Evolutionary conservation across 2,113 vertebrate genomes (phyloP).

Genomic region (Corythornis vintsioides): DNA sequence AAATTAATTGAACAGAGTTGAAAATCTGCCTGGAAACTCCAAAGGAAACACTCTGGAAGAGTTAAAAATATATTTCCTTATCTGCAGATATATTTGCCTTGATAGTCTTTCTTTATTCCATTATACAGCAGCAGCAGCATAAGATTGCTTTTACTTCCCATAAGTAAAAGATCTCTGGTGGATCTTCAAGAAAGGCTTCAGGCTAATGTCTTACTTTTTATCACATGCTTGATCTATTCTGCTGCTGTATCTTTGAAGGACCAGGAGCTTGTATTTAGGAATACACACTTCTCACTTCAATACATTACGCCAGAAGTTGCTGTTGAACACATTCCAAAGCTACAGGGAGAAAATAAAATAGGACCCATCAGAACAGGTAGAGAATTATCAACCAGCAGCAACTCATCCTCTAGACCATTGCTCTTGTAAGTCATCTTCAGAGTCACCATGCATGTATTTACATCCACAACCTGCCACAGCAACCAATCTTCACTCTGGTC

Average conservation of each 20-base stretch:
- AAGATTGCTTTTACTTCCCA: constrained; percentile 22
- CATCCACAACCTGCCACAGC: not conserved
- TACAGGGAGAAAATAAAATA: not conserved
- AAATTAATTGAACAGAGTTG: constrained; percentile 1
- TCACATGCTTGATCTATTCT: constrained; percentile 46
- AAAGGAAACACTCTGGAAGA: not conserved
- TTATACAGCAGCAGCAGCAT: not conserved
- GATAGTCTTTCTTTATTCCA: constrained; percentile 31
- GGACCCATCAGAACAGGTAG: not conserved
- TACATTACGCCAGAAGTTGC: not conserved
- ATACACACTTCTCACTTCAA: not conserved
- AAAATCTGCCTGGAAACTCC: constrained; percentile 9
- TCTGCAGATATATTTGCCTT: constrained; percentile 5
- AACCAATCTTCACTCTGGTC: not conserved
- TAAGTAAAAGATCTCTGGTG: not conserved
- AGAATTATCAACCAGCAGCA: not conserved
- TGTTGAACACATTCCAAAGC: not conserved
- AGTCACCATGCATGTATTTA: not conserved
- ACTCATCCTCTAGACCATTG: not conserved
- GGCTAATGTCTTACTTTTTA: constrained; percentile 47
- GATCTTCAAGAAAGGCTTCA: constrained; percentile 28
- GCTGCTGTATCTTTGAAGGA: not conserved
- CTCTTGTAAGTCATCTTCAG: not conserved
- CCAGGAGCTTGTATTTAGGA: not conserved
- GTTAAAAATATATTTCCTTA: constrained; percentile 27